Evolutionary conservation across 2,113 vertebrate species (phyloP).

Genomic region (Epinephelus moara): DNA sequence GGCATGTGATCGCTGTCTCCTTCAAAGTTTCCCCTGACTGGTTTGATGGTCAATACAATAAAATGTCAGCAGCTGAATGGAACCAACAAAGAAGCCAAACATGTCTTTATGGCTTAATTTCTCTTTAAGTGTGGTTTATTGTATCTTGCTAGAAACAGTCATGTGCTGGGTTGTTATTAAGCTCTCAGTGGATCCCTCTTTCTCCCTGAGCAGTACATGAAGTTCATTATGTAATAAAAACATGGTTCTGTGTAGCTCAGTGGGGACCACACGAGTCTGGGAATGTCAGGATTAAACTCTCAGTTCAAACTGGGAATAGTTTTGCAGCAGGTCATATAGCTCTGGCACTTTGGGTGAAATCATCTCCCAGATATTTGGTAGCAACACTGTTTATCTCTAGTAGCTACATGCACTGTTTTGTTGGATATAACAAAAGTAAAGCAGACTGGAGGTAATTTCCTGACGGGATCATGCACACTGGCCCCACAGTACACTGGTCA

Average conservation of each 20-base stretch:
- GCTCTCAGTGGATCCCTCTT: background rate
- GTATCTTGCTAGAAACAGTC: background rate
- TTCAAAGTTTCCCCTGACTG: background rate
- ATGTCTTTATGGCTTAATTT: constrained; percentile 19
- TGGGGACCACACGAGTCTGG: background rate
- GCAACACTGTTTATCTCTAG: background rate
- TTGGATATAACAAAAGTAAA: constrained; percentile 32
- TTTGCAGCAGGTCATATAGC: background rate
- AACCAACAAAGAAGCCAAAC: constrained; percentile 7
- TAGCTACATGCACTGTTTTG: constrained; percentile 6
- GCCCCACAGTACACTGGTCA: constrained; percentile 53
- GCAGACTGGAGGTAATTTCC: constrained; percentile 59
- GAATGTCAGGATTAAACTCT: background rate
- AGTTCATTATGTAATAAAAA: constrained; percentile 21
- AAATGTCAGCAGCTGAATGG: background rate
- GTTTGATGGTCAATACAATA: constrained; percentile 17
- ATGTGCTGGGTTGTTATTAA: background rate
- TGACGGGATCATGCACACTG: constrained; percentile 64
- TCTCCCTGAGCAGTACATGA: constrained; percentile 16
- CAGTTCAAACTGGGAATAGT: background rate
- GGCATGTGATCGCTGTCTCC: background rate
- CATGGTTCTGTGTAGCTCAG: background rate
- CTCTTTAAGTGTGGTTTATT: constrained; percentile 16
- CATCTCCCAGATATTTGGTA: constrained; percentile 9
- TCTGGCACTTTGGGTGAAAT: background rate